phyloP scores from a whole-genome alignment of 2,113 vertebrate genomes.

The Crotalus helleri region DNA sequence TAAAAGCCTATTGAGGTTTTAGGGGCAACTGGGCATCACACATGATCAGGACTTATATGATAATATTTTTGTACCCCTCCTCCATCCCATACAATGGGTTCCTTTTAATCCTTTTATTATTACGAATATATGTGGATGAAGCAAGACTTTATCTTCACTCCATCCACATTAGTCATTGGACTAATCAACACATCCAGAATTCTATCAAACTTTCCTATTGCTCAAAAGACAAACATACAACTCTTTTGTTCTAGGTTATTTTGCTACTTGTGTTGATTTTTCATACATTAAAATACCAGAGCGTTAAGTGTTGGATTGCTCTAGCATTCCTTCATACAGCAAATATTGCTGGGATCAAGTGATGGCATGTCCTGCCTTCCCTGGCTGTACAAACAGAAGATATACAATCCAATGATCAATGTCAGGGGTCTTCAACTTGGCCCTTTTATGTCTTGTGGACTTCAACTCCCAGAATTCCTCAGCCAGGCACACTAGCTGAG shows the following conservation, averaged over 20 bases:
- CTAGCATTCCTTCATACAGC: not conserved
- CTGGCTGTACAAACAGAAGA: not conserved
- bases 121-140: not conserved
- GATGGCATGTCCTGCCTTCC: not conserved
- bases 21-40: not conserved
- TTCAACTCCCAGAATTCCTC: too few relatives aligned
- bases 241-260: not conserved
- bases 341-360: not conserved
- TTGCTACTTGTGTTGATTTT: not conserved
- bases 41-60: not conserved
- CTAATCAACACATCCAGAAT: not conserved
- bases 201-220: not conserved
- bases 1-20: not conserved
- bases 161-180: not conserved
- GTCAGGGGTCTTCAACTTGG: constrained; percentile 6
- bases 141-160: not conserved
- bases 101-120: not conserved
- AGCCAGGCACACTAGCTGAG: too few relatives aligned
- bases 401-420: not conserved
- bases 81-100: not conserved
- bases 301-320: not conserved
- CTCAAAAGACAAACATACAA: not conserved
- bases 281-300: not conserved
- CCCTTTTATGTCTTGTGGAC: too few relatives aligned
- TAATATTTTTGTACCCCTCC: not conserved